Evolutionary conservation across 30 jellyfish, hydroid and myxozoan species (phyloP), one percentile per base, ranked within the genome.

Genomic region (Aurelia sp.): DNA sequence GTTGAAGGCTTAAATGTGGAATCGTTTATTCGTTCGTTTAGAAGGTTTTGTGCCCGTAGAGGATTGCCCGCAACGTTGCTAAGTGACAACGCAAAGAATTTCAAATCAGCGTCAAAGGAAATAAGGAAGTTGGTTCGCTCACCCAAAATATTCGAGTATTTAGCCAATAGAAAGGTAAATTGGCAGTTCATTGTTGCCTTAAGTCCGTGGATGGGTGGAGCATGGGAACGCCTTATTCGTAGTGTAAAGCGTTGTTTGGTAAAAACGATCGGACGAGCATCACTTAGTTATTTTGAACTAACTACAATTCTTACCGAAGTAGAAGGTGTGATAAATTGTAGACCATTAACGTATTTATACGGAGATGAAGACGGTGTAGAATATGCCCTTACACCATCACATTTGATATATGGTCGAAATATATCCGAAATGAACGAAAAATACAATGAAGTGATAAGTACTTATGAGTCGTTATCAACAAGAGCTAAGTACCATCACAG

Each of bases 251-350:
- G 78, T 16, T 67, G 78, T 15, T 5, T 67, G 30, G 27, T 40
- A 3, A 40, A 40, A 40, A 40, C 51, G 3, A 40, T 40, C 7
- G 51, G 51, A 4, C 69, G 50, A 2, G 85, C 72, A 47, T 9
- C 52, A 40, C 53, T 73, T 11, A 73, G 55, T 52, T 73, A 52
- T 73, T 41, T 11, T 73, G 91, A 86, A 65, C 48, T 86, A 60
- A 18, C 8, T 27, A 86, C 95, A 13, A 65, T 86, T 47, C 58
- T 61, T 11, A 22, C 47, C 62, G 95, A 86, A 74, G 57, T 86
- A 13, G 95, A 86, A 62, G 21, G 76, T 2, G 58, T 64, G 4
- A 19, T 86, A 8, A 86, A 86, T 48, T 35, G 17, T 13, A 63
- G 91, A 63, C 91, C 95, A 6, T 30, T 86, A 20, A 63, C 84